phyloP scores from a whole-genome alignment of 2,888 invertebrate genomes.

The Byasa hedistus region DNA sequence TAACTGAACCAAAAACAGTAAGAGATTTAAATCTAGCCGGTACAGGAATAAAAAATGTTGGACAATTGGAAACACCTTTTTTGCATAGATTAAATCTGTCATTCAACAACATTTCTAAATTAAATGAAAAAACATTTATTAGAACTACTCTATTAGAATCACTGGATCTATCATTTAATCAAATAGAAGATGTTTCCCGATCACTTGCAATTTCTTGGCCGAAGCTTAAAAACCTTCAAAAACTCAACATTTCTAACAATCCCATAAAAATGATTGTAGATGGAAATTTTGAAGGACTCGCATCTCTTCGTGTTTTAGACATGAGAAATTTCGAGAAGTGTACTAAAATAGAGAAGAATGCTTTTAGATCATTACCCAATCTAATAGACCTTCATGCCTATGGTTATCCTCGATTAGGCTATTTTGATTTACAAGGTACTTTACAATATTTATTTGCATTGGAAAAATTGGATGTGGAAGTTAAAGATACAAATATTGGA shows the following conservation, averaged over 20 bases:
- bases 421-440: constrained; percentile 91
- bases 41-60: constrained; percentile 85
- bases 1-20: constrained; percentile 94
- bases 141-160: constrained; percentile 88
- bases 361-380: constrained; percentile 86
- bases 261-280: constrained; percentile 88
- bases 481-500: constrained; percentile 90
- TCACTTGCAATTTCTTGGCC: constrained; percentile 84
- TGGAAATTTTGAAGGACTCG: constrained; percentile 86
- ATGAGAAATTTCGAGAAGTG: constrained; percentile 84
- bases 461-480: constrained; percentile 89
- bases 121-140: constrained; percentile 85
- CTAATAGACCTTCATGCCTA: constrained; percentile 85
- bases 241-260: constrained; percentile 90
- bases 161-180: constrained; percentile 88
- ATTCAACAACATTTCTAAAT: constrained; percentile 83
- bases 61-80: constrained; percentile 91
- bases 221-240: constrained; percentile 84
- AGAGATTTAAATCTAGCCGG: constrained; percentile 89
- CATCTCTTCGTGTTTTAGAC: constrained; percentile 82
- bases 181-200: constrained; percentile 79
- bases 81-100: constrained; percentile 88
- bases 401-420: constrained; percentile 89
- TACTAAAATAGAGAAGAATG: constrained; percentile 89
- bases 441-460: constrained; percentile 86